Evolutionary conservation across 2,797 vertebrate genomes (phyloP).

Genomic region (Epinephelus malabaricus): DNA sequence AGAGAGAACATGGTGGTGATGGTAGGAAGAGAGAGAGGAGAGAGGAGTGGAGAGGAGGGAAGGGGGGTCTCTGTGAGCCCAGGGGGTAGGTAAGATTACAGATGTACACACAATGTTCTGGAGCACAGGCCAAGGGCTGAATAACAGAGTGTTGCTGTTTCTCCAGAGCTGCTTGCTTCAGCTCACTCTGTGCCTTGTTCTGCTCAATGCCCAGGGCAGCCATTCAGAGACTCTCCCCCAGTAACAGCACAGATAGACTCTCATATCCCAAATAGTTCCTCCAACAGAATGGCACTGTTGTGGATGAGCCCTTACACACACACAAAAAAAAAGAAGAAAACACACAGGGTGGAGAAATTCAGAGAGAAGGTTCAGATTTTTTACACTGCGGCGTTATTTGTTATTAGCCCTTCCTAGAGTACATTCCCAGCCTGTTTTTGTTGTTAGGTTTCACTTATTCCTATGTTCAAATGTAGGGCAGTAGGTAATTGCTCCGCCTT

Average conservation of each 20-base stretch:
- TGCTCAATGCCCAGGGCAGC: conserved; percentile 80
- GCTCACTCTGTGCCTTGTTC: conserved; percentile 77
- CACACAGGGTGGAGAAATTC: conserved; percentile 39
- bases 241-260: conserved; percentile 64
- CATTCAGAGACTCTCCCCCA: conserved; percentile 79
- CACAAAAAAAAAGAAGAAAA: conserved; percentile 23
- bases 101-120: conserved; percentile 84
- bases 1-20: conserved; percentile 52
- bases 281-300: conserved; percentile 62
- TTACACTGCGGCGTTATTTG: conserved; percentile 37
- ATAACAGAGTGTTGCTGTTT: conserved; percentile 80
- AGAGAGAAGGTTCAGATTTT: conserved; percentile 39
- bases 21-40: conserved; percentile 11
- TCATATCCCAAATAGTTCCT: conserved; percentile 74
- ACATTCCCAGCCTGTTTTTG: conserved; percentile 16
- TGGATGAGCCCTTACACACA: conserved; percentile 52
- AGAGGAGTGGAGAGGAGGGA: neutral
- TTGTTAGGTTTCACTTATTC: conserved; percentile 9
- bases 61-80: conserved; percentile 64
- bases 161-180: conserved; percentile 77
- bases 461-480: conserved; percentile 48
- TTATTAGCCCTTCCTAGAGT: conserved; percentile 31
- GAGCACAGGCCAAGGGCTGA: conserved; percentile 82
- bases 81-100: conserved; percentile 82
- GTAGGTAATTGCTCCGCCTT: conserved; percentile 58